These are phyloP conservation scores for Planococcus citri DNA, from an alignment of 1,140 invertebrate genomes.

Conservation along the genomic window DNA sequence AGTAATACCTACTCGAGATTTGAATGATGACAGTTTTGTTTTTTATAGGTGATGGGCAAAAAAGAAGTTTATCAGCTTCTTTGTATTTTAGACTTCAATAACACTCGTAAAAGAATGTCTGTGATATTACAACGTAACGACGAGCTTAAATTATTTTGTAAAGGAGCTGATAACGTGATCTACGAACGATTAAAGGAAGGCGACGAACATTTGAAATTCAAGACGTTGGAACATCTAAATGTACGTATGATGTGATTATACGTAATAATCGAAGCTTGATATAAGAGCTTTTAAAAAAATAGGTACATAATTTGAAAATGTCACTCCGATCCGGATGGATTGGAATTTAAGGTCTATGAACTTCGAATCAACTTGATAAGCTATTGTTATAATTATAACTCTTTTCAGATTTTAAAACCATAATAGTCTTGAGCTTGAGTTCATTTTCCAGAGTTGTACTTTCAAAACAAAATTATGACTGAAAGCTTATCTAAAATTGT, in stretches of 20 bases:
- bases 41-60: constrained; percentile 49
- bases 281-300: constrained; percentile 22
- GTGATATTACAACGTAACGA: constrained; percentile 78
- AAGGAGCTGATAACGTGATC: constrained; percentile 97
- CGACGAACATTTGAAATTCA: constrained; percentile 59
- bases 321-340: too few relatives aligned
- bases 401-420: too few relatives aligned
- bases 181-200: constrained; percentile 75
- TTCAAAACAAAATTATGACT: too few relatives aligned
- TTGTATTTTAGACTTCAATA: constrained; percentile 98
- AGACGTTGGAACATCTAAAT: constrained; percentile 88
- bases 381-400: too few relatives aligned
- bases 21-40: neutral
- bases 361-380: too few relatives aligned
- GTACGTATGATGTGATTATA: constrained; percentile 48
- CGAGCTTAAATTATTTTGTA: constrained; percentile 75
- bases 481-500: too few relatives aligned
- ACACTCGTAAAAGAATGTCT: constrained; percentile 97
- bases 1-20: neutral
- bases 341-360: too few relatives aligned
- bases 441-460: too few relatives aligned
- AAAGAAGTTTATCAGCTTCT: constrained; percentile 86
- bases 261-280: too few relatives aligned
- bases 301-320: too few relatives aligned
- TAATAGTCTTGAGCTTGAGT: too few relatives aligned